phyloP scores from a whole-genome alignment of 2,888 invertebrate species.

The Ophion ventricosus region DNA sequence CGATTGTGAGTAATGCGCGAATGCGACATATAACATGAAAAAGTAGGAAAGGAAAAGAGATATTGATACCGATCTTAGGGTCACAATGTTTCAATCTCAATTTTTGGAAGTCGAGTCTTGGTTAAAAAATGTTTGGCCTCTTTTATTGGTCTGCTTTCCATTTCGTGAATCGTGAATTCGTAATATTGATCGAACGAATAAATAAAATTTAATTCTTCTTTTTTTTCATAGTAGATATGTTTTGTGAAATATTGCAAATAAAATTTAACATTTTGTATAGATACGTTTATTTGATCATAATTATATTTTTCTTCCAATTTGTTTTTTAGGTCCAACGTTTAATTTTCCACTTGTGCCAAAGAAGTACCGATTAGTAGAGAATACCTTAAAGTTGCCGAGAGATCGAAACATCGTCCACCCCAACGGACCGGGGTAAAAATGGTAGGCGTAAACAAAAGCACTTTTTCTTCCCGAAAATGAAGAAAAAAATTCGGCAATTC shows the following conservation, averaged over 20 bases:
- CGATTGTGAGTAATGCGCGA: slow-evolving; percentile 41
- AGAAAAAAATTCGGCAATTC: slow-evolving; percentile 2
- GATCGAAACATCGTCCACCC: neutral
- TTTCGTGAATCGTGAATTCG: neutral
- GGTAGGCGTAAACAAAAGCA: neutral
- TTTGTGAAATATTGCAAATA: neutral
- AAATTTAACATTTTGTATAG: neutral
- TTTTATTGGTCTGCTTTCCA: neutral
- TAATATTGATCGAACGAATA: neutral
- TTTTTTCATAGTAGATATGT: neutral
- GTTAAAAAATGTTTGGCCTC: neutral
- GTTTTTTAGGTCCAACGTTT: neutral
- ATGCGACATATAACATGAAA: slow-evolving; percentile 44
- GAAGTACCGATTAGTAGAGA: neutral
- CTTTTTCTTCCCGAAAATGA: neutral
- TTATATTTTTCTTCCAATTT: neutral
- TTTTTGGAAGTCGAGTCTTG: neutral
- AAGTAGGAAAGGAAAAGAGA: neutral
- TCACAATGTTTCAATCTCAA: slow-evolving; percentile 1
- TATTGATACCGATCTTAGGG: neutral
- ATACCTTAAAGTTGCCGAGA: neutral
- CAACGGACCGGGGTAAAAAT: neutral
- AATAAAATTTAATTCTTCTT: neutral
- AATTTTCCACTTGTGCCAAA: neutral
- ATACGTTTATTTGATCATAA: too few species aligned